Base-by-base conservation (phyloP, 2,888 invertebrate genomes). In the Sinohyriopsis cumingii region DNA sequence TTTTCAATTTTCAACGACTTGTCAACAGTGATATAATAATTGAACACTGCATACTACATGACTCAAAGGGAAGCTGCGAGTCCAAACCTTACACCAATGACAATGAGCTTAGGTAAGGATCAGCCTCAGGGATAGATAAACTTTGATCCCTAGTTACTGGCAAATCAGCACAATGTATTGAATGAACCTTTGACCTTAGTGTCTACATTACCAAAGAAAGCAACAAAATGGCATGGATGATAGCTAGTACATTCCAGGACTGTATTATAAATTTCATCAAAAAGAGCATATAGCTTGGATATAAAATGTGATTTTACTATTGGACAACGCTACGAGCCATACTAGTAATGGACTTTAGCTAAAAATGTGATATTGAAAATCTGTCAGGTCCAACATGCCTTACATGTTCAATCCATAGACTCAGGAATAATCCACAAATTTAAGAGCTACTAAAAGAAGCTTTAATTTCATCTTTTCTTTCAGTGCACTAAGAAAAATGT, bases 331-430 rank as follows among this genome's bases (percentile, higher is more conserved):
- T 33, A 60, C 65, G 1, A 66, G 61, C 20, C 73, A 74, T 56
- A 19, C 28, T 7, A n/a, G 4, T 19, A 24, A 55, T 56, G 69
- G 57, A 1, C 18, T 63, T 7, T 45, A 56, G n/a, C 63, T 74
- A 24, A 57, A 5, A 64, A 74, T 45, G 67, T 74, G 18, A 70
- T 5, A 15, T 18, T 76, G 18, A 12, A 73, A 20, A n/a, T n/a
- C 74, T 69, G 55, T 66, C 7, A 73, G 63, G 24, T 70, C 72
- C 2, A 78, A 76, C 68, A 77, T 74, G 71, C 73, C 3, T 28
- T 61, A 9, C 60, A 71, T 33, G 69, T 75, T 19, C 73, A 79
- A 57, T 73, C 70, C 5, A 64, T 77, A 65, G 72, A 77, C 33
- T 72, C 68, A 18, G 72, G 73, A 15, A 75, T 77, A 62, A 78